phyloP scores from a whole-genome alignment of 2,888 invertebrate genomes.

The Drosophila heteroneura region DNA sequence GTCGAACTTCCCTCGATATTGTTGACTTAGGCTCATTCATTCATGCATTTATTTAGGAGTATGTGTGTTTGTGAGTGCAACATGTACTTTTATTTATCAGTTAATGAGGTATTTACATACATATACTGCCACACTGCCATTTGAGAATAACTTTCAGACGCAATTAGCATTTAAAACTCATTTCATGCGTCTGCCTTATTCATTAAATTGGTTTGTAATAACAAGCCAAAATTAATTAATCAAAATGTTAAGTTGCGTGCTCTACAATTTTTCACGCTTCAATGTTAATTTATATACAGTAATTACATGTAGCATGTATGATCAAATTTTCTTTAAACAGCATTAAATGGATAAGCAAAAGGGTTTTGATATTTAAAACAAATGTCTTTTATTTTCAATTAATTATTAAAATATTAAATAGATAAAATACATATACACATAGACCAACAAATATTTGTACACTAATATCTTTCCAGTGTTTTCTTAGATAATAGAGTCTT shows the following conservation, averaged over 20 bases:
- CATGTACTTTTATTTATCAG: conserved; percentile 22
- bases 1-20: not conserved
- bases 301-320: not conserved
- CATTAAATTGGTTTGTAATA: conserved; percentile 17
- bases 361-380: not conserved
- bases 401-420: not conserved
- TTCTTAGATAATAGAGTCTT: not conserved
- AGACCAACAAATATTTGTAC: not conserved
- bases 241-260: conserved; percentile 12
- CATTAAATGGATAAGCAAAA: not conserved
- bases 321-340: not conserved
- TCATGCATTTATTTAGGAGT: not conserved
- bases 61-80: conserved; percentile 8
- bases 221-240: conserved; percentile 36
- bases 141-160: conserved; percentile 62
- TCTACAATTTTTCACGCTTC: conserved; percentile 1
- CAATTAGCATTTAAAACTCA: conserved; percentile 72
- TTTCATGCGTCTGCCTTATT: conserved; percentile 14
- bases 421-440: not conserved
- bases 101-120: conserved; percentile 30
- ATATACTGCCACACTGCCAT: conserved; percentile 37
- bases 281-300: not conserved
- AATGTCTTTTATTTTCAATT: not conserved
- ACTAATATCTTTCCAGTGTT: not conserved
- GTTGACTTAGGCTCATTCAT: not conserved